These are phyloP conservation scores for Amphiprion clarkii DNA, from an alignment of 2,797 vertebrate species.

Conservation along the genomic window DNA sequence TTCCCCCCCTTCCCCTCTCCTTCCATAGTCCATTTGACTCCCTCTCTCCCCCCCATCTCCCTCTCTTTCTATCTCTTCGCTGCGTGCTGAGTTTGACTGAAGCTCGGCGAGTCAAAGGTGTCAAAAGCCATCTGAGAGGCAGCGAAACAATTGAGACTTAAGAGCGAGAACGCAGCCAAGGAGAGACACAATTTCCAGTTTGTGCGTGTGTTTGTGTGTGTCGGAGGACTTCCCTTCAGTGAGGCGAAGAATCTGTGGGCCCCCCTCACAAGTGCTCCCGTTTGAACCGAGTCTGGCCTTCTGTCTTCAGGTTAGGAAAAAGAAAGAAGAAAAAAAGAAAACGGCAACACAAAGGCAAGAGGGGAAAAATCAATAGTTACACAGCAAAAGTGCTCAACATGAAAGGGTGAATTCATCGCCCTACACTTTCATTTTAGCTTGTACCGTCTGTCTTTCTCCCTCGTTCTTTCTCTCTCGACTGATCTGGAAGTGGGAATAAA, in stretches of 20 bases:
- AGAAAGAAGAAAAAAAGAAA: constrained; percentile 50
- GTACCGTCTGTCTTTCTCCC: constrained; percentile 51
- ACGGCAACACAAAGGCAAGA: constrained; percentile 74
- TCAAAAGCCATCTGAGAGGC: constrained; percentile 80
- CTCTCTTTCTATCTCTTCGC: constrained; percentile 34
- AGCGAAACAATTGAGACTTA: constrained; percentile 61
- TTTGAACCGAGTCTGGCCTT: constrained; percentile 80
- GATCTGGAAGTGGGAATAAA: constrained; percentile 75
- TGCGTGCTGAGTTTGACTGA: constrained; percentile 64
- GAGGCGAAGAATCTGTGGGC: constrained; percentile 67
- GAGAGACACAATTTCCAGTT: constrained; percentile 49
- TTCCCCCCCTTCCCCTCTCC: constrained; percentile 54
- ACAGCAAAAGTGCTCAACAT: constrained; percentile 84
- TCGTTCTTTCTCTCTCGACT: constrained; percentile 63
- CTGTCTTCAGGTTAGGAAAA: constrained; percentile 77
- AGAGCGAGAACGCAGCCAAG: constrained; percentile 55
- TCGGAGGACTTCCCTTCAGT: constrained; percentile 62
- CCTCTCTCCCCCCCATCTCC: constrained; percentile 42
- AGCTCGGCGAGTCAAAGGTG: constrained; percentile 75
- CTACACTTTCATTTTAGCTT: constrained; percentile 79
- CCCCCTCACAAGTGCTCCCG: constrained; percentile 77
- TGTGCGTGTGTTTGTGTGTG: constrained; percentile 45
- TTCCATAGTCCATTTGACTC: constrained; percentile 65
- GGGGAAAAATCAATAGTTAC: constrained; percentile 86
- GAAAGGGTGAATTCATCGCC: constrained; percentile 83